Evolutionary conservation across 2,888 invertebrate species (phyloP), one percentile per base, ranked within the genome.

Genomic region (Pharmacophagus antenor): DNA sequence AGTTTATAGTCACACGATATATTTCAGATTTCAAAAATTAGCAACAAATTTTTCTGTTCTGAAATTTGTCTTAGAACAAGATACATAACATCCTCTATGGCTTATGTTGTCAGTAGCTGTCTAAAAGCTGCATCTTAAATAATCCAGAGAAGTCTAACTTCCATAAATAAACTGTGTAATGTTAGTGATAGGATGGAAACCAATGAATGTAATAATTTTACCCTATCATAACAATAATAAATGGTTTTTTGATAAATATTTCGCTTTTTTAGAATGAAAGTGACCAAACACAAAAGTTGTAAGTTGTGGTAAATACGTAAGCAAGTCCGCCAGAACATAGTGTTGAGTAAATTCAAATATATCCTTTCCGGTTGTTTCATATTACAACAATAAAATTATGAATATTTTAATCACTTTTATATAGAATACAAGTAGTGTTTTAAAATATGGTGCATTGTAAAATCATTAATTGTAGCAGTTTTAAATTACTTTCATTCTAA

Each of bases 81-180:
- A 37, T 37, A 3, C n/a, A 4, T 2, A 31, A 3, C 15, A 25
- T 25, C 3, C 23, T 5, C 15, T 15, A 37, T 0, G 15, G n/a
- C n/a, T 1, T 37, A 15, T n/a, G n/a, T n/a, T 4, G 15, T n/a
- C 3, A n/a, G n/a, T 37, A 37, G 37, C n/a, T n/a, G n/a, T 37
- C n/a, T n/a, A 3, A 4, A 37, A 37, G n/a, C n/a, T 5, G n/a
- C 1, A 27, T 3, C 10, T 31, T 37, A 3, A n/a, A 8, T 4
- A 15, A 37, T 21, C 31, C 37, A 37, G 21, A 20, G 21, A 51
- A 37, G 21, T 31, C 18, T 50, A 27, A 18, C 50, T 50, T 50
- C 21, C 25, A 20, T 49, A 20, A 44, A 23, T 47, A 49, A 25
- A 54, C 2, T 49, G 23, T 49, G 25, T 54, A 54, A 54, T 58